Evolutionary conservation across 2,113 vertebrate species (phyloP).

Genomic region (Circaetus cinerascens): DNA sequence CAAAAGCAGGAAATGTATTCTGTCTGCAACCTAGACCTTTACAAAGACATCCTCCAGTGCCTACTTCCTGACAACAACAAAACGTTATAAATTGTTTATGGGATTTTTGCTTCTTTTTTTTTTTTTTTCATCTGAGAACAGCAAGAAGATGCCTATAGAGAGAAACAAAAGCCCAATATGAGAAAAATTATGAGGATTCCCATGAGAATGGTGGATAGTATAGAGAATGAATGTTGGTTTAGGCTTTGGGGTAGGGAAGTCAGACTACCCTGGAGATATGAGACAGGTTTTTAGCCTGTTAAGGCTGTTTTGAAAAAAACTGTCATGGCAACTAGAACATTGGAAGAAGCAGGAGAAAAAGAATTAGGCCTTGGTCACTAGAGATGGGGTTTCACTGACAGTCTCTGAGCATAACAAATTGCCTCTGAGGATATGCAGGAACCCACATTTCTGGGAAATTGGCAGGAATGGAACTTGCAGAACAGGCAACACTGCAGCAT

Average conservation of each 20-base stretch:
- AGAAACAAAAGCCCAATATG: neutral
- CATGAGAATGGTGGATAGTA: neutral
- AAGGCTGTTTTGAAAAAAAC: neutral
- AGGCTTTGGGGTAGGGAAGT: neutral
- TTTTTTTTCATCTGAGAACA: neutral
- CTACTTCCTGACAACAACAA: neutral
- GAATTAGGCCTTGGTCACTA: neutral
- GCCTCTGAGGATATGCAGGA: neutral
- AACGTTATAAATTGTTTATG: neutral
- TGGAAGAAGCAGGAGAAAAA: neutral
- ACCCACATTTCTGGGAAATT: neutral
- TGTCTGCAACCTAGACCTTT: neutral
- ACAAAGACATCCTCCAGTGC: neutral
- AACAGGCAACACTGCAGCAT: fast-evolving
- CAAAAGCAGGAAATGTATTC: neutral
- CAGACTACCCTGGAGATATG: neutral
- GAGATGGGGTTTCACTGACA: neutral
- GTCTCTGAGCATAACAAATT: neutral
- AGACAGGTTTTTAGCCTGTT: neutral
- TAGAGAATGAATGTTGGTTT: neutral
- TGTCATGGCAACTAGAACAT: neutral
- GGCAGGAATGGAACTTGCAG: neutral
- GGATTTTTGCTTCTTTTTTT: neutral
- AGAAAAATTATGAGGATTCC: neutral
- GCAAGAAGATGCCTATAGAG: neutral